Base-by-base conservation (phyloP, 1,140 invertebrate genomes). In the Ceratoteleas bidentatus region DNA sequence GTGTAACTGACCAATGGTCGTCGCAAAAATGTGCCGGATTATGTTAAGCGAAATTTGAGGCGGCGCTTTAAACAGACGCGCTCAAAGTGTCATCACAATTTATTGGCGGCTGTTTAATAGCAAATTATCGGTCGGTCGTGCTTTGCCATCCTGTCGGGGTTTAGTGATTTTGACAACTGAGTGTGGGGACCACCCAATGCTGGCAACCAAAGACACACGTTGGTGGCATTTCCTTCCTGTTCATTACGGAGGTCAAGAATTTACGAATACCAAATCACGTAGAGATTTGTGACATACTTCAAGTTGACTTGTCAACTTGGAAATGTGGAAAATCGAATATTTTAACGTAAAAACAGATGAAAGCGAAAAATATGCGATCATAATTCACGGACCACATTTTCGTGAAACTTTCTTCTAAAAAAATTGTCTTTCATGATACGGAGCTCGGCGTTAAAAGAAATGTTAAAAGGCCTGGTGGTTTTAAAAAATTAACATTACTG, bases 41-140 rank as follows among this genome's bases (percentile, higher is more conserved):
- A 76, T 76, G 62, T 68, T 61, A 76, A 76, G 49, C 73, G 62
- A 68, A 66, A 52, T 76, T 68, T 36, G 5, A 60, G 73, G 62
- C 73, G 73, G 62, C 56, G 14, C 16, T 47, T 57, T 66, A 60
- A 68, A 76, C 36, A 57, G 52, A 45, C 47, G 49, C 36, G 53
- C n/a, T 60, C 56, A 64, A 66, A 76, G 73, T 64, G 70, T 64
- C 60, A 58, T 15, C 43, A 69, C 43, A 69, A 69, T 69, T 69
- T 69, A 69, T 72, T 34, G 40, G 8, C 40, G 45, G 14, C 36
- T 16, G 50, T 72, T 62, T 45, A 53, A 24, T 53, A 54, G 24
- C 4, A 62, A 72, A 72, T 54, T 72, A 72, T 62, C 38, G 50
- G 53, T 45, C 43, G 36, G 16, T 43, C 15, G n/a, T 38, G n/a